Conservation (phyloP, 2,888 invertebrate species). For the Choreutis nemorana region DNA sequence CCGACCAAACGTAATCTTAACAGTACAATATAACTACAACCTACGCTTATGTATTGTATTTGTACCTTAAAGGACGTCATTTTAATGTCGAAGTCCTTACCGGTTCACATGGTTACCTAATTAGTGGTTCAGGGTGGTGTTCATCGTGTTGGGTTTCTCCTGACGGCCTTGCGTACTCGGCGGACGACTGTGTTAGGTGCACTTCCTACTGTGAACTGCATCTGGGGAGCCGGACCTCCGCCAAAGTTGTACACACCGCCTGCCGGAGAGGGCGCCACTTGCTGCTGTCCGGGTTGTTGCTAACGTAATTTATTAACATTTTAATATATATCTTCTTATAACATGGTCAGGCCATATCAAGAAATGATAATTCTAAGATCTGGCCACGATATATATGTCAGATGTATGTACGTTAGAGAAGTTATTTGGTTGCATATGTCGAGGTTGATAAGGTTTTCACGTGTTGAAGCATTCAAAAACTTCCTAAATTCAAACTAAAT, state of each 20-base stretch:
- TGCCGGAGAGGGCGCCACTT: slow-evolving; percentile 16
- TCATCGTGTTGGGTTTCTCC: slow-evolving; percentile 40
- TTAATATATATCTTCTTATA: too few relatives aligned
- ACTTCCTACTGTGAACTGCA: slow-evolving; percentile 47
- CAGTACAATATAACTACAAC: too few relatives aligned
- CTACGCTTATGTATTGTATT: slow-evolving; percentile 7
- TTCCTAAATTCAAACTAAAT: too few relatives aligned
- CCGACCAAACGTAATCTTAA: too few relatives aligned
- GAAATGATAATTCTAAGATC: too few relatives aligned
- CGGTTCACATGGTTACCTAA: slow-evolving; percentile 7
- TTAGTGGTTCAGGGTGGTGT: slow-evolving; percentile 1
- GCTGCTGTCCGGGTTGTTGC: slow-evolving; percentile 9
- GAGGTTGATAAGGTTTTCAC: too few relatives aligned
- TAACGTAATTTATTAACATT: too few relatives aligned
- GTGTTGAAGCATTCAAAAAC: too few relatives aligned
- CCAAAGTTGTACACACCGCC: slow-evolving; percentile 31
- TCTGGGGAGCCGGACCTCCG: slow-evolving; percentile 16
- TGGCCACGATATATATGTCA: too few relatives aligned
- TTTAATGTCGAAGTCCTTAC: slow-evolving; percentile 7
- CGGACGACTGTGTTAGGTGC: slow-evolving; percentile 22
- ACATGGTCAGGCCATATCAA: too few relatives aligned
- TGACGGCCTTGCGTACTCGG: slow-evolving; percentile 38
- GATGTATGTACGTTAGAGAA: too few relatives aligned
- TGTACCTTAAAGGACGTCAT: slow-evolving; percentile 9
- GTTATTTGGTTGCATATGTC: too few relatives aligned